Base-by-base conservation (phyloP, 2,113 vertebrate genomes). In the Anarrhichthys ocellatus region DNA sequence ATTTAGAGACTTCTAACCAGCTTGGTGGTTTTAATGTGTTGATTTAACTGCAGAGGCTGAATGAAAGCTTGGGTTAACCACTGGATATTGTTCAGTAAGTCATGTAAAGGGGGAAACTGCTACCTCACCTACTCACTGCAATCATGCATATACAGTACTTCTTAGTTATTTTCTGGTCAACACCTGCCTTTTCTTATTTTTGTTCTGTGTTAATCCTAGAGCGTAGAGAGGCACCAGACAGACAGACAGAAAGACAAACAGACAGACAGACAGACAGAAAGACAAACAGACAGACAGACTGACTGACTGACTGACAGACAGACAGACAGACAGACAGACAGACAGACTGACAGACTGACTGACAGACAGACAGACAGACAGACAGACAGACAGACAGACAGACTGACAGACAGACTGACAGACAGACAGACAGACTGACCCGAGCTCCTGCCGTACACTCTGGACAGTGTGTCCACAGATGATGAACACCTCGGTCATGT, bases 401-500 rank as follows among this genome's bases (percentile, higher is more conserved):
- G 50, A 22, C 50, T 22, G 20, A 52, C 50, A 52, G 20, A 22
- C 50, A 52, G 20, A 18, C 13, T 29, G 24, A 59, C 56, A 24
- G 48, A 72, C 20, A 87, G 80, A 96, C 94, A 36, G 20, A 27
- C 18, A n/a, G 65, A 83, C 94, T 92, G 87, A 98, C 98, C 97
- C 96, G 85, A 99, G 96, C 73, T 98, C 97, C 82, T 97, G 96
- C 11, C 97, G 96, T 61, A 98, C 97, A 38, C 97, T 96, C 88
- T 98, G 95, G 27, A 98, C 98, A 0, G 97, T 99, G 94, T 96
- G 96, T 20, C 97, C 97, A 0, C 95, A 96, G 63, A 99, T 95
- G 48, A 97, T 86, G 15, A 99, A 98, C 81, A 99, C 96, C 82
- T 98, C 97, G 0, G 96, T 94, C 97, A 97, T 97, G 76, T 98